These are phyloP conservation scores for Drosophila pseudoananassae DNA, from an alignment of 1,140 invertebrate genomes.

Conservation along the genomic window DNA sequence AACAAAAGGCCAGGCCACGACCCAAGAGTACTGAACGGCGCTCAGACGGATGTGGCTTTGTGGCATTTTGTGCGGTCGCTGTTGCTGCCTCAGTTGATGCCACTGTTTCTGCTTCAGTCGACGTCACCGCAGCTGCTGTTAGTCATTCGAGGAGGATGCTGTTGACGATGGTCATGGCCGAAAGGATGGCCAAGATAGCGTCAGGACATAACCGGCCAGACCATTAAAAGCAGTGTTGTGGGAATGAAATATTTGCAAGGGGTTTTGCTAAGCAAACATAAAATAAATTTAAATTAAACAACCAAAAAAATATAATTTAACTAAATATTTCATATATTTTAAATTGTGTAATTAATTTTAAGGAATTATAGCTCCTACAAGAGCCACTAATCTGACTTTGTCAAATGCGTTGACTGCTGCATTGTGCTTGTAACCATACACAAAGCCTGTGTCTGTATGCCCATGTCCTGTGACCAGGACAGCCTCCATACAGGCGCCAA, in stretches of 20 bases:
- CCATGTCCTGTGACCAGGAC: slow-evolving; percentile 25
- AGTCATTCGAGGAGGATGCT: slow-evolving; percentile 69
- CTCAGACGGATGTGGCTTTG: slow-evolving; percentile 80
- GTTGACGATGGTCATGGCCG: slow-evolving; percentile 52
- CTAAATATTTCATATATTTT: not conserved
- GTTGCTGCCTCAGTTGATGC: slow-evolving; percentile 13
- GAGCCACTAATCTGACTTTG: slow-evolving; percentile 53
- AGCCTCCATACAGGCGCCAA: slow-evolving; percentile 48
- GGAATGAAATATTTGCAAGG: not conserved
- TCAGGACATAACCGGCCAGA: slow-evolving; percentile 8
- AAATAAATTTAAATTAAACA: too few species aligned
- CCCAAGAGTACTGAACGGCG: slow-evolving; percentile 42
- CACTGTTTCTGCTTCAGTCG: slow-evolving; percentile 23
- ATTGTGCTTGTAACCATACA: slow-evolving; percentile 57
- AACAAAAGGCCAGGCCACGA: slow-evolving; percentile 65
- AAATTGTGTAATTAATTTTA: not conserved
- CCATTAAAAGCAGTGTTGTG: slow-evolving; percentile 5
- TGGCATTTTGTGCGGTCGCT: slow-evolving; percentile 62
- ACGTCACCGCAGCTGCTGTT: slow-evolving; percentile 63
- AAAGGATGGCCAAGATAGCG: slow-evolving; percentile 51
- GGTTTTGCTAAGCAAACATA: not conserved
- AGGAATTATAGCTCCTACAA: not conserved
- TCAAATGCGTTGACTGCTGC: slow-evolving; percentile 66
- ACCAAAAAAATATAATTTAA: not conserved
- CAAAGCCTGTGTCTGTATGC: slow-evolving; percentile 20